Evolutionary conservation across 2,888 invertebrate genomes (phyloP).

Genomic region (Patella pellucida): DNA sequence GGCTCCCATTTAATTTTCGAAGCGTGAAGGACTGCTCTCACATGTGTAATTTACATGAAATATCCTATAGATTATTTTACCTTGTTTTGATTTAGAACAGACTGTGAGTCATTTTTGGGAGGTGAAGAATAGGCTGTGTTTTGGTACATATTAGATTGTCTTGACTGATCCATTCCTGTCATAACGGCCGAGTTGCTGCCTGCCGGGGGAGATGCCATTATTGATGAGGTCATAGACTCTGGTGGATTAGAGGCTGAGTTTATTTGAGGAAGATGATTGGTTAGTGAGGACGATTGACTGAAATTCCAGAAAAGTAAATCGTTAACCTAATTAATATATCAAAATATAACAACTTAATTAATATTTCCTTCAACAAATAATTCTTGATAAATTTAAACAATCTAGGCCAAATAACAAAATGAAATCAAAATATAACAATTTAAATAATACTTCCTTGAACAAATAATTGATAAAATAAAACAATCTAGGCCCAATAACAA

Average conservation of each 20-base stretch:
- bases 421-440: too few relatives aligned
- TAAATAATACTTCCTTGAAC: too few relatives aligned
- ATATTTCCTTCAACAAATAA: too few relatives aligned
- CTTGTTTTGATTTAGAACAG: conserved; percentile 38
- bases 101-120: conserved; percentile 55
- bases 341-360: too few relatives aligned
- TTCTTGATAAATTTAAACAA: too few relatives aligned
- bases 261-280: conserved; percentile 46
- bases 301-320: conserved; percentile 15
- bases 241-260: conserved; percentile 39
- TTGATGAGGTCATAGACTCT: conserved; percentile 49
- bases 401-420: too few relatives aligned
- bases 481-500: too few relatives aligned
- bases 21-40: too few relatives aligned
- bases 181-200: conserved; percentile 33
- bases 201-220: conserved; percentile 48
- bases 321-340: too few relatives aligned
- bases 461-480: too few relatives aligned
- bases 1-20: too few relatives aligned
- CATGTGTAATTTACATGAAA: too few relatives aligned
- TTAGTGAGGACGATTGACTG: conserved; percentile 47
- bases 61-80: conserved; percentile 25
- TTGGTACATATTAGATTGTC: conserved; percentile 49
- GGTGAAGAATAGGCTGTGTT: conserved; percentile 61
- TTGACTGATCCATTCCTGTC: conserved; percentile 44